Base-by-base conservation (phyloP, 2,797 vertebrate species). In the Oryzias dopingdopingensis region DNA sequence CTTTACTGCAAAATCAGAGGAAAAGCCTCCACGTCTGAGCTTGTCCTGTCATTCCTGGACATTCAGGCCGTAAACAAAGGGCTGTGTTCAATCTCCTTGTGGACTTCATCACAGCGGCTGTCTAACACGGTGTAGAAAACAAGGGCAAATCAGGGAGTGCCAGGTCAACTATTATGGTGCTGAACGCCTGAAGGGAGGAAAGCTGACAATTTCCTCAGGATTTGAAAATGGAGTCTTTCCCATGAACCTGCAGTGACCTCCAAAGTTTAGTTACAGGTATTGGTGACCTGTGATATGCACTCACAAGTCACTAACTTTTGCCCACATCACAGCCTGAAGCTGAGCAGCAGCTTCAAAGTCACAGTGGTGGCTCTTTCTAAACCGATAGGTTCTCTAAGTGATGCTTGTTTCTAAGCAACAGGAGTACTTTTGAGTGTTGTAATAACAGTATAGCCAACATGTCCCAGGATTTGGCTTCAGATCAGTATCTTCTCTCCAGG, bases 221-320 rank as follows among this genome's bases (percentile, higher is more conserved):
- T 72, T 77, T 77, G 79, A 81, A 67, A 83, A 61, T 51, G 63
- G 51, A 70, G 70, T 55, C 74, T 74, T 91, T 91, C 86, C 80
- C 85, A 89, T 86, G 86, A 89, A 89, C 86, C 81, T 55, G 54
- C 70, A 61, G 52, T 75, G 79, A 85, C 87, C 83, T 84, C 52
- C 56, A 49, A 45, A 57, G 65, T 48, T 70, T 60, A 14, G 15
- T 46, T 54, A 66, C 42, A 74, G 41, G 50, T 65, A 68, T 18
- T 23, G 42, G 50, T 59, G 79, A 77, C 72, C 56, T 48, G 32
- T 46, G 54, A 74, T 81, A 70, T 32, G 55, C 44, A 65, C 56
- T n/a, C 48, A 26, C 44, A 67, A 69, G 56, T 67, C 57, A 49
- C 64, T 58, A 47, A 56, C 52, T 44, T 37, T 14, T 14, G 52